Evolutionary conservation across 2,113 vertebrate genomes (phyloP).

Genomic region (Dissostichus mawsoni): DNA sequence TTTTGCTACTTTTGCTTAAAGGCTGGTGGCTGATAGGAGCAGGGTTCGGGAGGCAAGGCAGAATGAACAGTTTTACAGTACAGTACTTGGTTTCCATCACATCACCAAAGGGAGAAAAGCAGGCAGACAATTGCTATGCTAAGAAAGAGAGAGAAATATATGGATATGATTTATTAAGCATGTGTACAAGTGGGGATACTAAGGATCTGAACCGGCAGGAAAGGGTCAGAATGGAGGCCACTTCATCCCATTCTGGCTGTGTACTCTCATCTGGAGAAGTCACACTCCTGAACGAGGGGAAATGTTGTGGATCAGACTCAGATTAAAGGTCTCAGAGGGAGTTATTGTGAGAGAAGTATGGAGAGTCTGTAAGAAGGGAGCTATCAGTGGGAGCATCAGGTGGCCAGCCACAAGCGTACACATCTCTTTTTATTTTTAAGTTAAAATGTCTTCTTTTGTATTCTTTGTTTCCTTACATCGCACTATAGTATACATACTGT

Average conservation of each 20-base stretch:
- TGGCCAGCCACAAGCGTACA: constrained; percentile 90
- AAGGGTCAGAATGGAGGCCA: constrained; percentile 38
- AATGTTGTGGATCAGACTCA: constrained; percentile 26
- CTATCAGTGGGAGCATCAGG: constrained; percentile 80
- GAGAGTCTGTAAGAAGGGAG: constrained; percentile 44
- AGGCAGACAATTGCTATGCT: constrained; percentile 28
- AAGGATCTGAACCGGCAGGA: constrained; percentile 39
- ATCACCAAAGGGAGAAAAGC: constrained; percentile 66
- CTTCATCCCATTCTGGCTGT: constrained; percentile 32
- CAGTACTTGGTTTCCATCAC: constrained; percentile 77
- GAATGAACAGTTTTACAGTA: constrained; percentile 67
- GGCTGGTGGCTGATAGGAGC: constrained; percentile 69
- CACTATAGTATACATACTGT: constrained; percentile 85
- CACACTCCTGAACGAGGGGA: constrained; percentile 12
- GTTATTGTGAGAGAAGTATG: constrained; percentile 45
- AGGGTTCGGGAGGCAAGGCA: constrained; percentile 59
- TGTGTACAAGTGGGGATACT: constrained; percentile 47
- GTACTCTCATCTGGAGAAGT: constrained; percentile 11
- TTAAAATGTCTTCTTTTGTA: constrained; percentile 82
- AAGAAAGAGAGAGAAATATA: constrained; percentile 44
- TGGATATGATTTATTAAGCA: constrained; percentile 47
- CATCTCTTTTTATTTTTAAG: constrained; percentile 82
- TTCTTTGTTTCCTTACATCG: constrained; percentile 83
- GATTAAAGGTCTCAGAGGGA: constrained; percentile 29
- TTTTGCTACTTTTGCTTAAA: constrained; percentile 71